Percentiles rank a stretch among this genome's conserved stretches.
phyloP scores from a whole-genome alignment of 2,113 vertebrate genomes.

The Perca schrenkii region DNA sequence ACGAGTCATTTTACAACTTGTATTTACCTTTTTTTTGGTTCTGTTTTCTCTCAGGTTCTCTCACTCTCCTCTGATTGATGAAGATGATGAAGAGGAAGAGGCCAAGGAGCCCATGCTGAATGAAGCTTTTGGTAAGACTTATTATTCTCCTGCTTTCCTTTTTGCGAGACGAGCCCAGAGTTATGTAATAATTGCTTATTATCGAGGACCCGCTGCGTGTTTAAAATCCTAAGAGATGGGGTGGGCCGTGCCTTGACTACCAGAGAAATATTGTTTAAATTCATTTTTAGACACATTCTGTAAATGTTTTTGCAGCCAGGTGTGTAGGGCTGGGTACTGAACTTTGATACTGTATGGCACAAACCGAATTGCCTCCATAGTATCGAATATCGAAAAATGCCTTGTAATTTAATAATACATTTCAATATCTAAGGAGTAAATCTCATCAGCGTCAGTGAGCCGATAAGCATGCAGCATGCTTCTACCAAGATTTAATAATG shows the following conservation, averaged over 20 bases:
- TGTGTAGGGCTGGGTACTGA: too few species aligned
- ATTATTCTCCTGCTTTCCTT: not conserved
- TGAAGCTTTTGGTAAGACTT: slow-evolving; percentile 91
- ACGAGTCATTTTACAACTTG: too few species aligned
- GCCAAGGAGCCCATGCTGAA: slow-evolving; percentile 97
- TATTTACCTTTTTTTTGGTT: not conserved
- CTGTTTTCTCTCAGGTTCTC: slow-evolving; percentile 88
- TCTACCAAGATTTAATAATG: too few species aligned
- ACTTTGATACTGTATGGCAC: too few species aligned
- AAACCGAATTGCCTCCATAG: too few species aligned
- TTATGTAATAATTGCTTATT: not conserved
- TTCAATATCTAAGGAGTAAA: too few species aligned
- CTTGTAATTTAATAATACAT: too few species aligned
- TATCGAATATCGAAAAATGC: too few species aligned
- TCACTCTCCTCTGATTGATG: slow-evolving; percentile 93
- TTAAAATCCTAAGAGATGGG: not conserved
- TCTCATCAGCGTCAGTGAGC: too few species aligned
- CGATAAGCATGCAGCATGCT: too few species aligned
- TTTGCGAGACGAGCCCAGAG: not conserved
- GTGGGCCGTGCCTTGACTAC: not conserved
- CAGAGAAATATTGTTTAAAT: not conserved
- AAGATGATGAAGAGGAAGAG: slow-evolving; percentile 93
- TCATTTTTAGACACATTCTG: not conserved
- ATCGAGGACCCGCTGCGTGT: not conserved
- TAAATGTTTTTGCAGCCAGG: too few species aligned